phyloP scores from a whole-genome alignment of 2,113 vertebrate species.

The Okapia johnstoni region DNA sequence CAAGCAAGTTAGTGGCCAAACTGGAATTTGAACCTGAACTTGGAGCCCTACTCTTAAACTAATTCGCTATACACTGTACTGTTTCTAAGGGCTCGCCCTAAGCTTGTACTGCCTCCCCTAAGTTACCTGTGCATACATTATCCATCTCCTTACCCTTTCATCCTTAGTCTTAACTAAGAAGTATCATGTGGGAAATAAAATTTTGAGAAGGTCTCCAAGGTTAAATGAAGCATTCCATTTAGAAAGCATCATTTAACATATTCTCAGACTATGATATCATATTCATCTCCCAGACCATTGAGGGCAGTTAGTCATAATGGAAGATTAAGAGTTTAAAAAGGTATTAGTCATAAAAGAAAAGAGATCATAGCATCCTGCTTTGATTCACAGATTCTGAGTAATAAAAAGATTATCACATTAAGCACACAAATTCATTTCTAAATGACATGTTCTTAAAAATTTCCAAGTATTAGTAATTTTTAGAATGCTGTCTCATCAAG shows the following conservation, averaged over 20 bases:
- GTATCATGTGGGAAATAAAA: constrained; percentile 38
- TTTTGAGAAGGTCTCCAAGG: constrained; percentile 4
- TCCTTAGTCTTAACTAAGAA: neutral
- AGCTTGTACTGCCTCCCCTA: neutral
- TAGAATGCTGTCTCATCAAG: neutral
- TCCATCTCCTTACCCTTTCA: neutral
- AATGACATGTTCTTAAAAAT: neutral
- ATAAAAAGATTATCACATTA: neutral
- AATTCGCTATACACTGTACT: neutral
- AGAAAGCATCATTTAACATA: constrained; percentile 36
- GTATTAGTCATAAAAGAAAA: constrained; percentile 37
- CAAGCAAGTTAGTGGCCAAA: neutral
- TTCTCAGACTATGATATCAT: constrained; percentile 13
- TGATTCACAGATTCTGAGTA: neutral
- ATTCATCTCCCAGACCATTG: constrained; percentile 9
- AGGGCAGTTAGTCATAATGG: neutral
- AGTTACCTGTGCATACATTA: neutral
- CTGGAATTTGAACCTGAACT: neutral
- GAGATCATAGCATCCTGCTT: constrained; percentile 9
- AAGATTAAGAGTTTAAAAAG: constrained; percentile 25
- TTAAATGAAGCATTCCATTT: constrained; percentile 56
- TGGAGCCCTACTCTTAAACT: neutral
- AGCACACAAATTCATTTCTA: neutral
- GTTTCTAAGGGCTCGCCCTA: neutral
- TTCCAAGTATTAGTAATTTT: constrained; percentile 26